phyloP scores from a whole-genome alignment of 1,140 invertebrate genomes.

The Zaprionus davidi region DNA sequence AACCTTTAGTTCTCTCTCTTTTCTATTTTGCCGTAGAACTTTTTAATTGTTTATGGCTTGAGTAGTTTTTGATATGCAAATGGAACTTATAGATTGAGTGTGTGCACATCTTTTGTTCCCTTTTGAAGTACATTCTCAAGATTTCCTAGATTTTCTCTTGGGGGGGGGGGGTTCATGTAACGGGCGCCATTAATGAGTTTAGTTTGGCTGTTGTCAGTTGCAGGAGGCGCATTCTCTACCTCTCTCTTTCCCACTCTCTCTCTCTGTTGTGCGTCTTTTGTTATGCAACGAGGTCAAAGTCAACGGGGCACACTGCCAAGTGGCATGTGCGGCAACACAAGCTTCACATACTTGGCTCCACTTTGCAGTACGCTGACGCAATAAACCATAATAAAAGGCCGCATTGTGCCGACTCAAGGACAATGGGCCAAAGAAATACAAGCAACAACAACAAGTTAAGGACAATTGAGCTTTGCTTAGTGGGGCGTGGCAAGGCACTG shows the following conservation, averaged over 20 bases:
- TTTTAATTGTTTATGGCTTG: slow-evolving; percentile 3
- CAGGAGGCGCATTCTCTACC: not conserved
- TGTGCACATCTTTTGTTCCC: not conserved
- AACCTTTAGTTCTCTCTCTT: no score
- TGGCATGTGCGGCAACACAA: slow-evolving; percentile 30
- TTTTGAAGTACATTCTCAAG: not conserved
- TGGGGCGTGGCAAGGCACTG: slow-evolving; percentile 7
- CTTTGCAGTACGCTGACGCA: slow-evolving; percentile 55
- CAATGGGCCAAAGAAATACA: slow-evolving; percentile 25
- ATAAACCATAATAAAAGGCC: slow-evolving; percentile 72
- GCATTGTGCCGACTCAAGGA: slow-evolving; percentile 70
- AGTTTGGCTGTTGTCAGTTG: not conserved
- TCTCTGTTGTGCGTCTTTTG: slow-evolving; percentile 31
- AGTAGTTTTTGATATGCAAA: slow-evolving; percentile 8
- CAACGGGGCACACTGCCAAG: slow-evolving; percentile 50
- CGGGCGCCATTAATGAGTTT: not conserved
- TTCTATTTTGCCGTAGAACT: not conserved
- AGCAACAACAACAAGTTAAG: not conserved
- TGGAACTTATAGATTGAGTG: not conserved
- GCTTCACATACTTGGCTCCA: not conserved
- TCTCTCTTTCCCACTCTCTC: not conserved
- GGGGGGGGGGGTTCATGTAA: not conserved
- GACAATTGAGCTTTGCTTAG: slow-evolving; percentile 19
- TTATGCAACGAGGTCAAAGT: slow-evolving; percentile 75
- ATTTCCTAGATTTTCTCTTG: not conserved